Evolutionary conservation across 1,140 invertebrate species (phyloP).

Genomic region (Tetramorium alpestre): DNA sequence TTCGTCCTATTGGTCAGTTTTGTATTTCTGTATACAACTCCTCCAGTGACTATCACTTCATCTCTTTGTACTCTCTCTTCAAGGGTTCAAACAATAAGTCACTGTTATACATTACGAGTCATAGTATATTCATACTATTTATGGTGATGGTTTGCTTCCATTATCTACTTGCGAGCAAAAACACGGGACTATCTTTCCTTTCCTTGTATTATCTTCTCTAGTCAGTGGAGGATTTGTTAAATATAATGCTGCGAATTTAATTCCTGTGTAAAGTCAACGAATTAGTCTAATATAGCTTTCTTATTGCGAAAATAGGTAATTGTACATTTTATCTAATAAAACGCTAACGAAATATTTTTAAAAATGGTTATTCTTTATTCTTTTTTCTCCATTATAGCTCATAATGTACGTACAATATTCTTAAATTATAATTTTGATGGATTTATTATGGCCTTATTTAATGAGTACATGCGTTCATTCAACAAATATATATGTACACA

Average conservation of each 20-base stretch:
- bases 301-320: constrained; percentile 82
- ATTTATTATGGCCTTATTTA: not conserved
- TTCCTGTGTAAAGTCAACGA: constrained; percentile 84
- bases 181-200: constrained; percentile 67
- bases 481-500: not conserved
- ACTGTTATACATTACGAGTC: constrained; percentile 54
- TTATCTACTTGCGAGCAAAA: constrained; percentile 77
- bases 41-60: constrained; percentile 82
- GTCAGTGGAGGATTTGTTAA: constrained; percentile 85
- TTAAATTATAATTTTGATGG: not conserved
- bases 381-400: not conserved
- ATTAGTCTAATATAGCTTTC: constrained; percentile 85
- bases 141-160: constrained; percentile 83
- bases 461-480: not conserved
- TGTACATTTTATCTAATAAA: constrained; percentile 86
- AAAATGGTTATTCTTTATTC: constrained; percentile 2
- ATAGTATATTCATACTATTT: constrained; percentile 76
- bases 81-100: constrained; percentile 69
- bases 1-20: constrained; percentile 77
- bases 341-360: constrained; percentile 81
- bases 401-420: not conserved
- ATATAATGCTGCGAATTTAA: constrained; percentile 80
- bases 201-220: constrained; percentile 80
- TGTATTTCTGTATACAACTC: constrained; percentile 83
- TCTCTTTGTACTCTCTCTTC: constrained; percentile 66